Evolutionary conservation across 2,797 vertebrate species (phyloP), one percentile per base, ranked within the genome.

Genomic region (Urocyon cinereoargenteus): DNA sequence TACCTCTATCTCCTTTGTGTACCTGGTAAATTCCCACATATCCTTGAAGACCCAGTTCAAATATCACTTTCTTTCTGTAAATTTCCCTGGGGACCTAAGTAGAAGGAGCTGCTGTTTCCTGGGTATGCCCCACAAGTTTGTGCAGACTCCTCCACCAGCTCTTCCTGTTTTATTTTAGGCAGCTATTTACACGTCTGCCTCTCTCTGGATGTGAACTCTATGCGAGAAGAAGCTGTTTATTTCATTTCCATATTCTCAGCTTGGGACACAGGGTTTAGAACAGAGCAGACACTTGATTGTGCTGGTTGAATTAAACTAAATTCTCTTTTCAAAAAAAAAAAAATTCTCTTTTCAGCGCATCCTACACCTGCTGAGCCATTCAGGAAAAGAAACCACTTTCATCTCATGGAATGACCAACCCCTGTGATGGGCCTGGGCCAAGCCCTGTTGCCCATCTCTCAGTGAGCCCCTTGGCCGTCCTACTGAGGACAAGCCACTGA

Each of bases 131-230:
- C 14, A 12, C 34, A 91, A 45, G 31, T 86, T 13, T 87, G n/a
- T 8, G 3, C 24, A 12, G 26, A 31, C 36, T 57, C 70, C 16
- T 62, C 61, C 13, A 24, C 22, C 3, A 16, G 1, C 78, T 53
- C 68, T 45, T 68, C 66, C 55, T 75, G 49, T 87, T 94, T 94
- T 91, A 93, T 95, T 96, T 97, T 79, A 78, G 57, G 91, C 91
- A 85, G 83, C 77, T 84, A 31, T 79, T 91, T 61, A 36, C 51
- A 59, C 5, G 6, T 45, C 83, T 36, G 24, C 40, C 28, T 91
- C 82, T 62, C 90, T 86, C 19, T 49, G 57, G 73, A 83, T 59
- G 13, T 31, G 82, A 88, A 59, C 66, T 86, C 51, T 57, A 10
- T 34, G 84, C 19, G 36, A 87, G 36, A 22, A 87, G 81, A 21